These are phyloP conservation scores for Pseudomyrmex dendroicus DNA, from an alignment of 1,140 invertebrate genomes.

Conservation along the genomic window DNA sequence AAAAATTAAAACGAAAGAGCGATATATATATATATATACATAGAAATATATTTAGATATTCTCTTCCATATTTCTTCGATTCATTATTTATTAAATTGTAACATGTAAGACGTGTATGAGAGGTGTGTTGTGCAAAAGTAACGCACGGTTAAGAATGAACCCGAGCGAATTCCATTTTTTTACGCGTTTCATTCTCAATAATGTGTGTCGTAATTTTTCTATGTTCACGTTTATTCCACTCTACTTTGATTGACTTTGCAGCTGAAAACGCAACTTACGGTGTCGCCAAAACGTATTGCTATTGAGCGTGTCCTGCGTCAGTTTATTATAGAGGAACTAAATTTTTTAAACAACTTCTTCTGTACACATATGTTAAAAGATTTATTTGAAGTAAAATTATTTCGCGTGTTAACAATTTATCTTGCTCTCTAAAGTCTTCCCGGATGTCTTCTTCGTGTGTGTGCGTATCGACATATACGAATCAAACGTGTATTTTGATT, in stretches of 20 bases:
- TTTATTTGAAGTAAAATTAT: background rate
- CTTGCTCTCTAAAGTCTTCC: slow-evolving; percentile 29
- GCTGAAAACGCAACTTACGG: slow-evolving; percentile 64
- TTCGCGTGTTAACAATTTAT: background rate
- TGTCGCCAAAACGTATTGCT: slow-evolving; percentile 29
- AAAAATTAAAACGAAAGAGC: slow-evolving; percentile 22
- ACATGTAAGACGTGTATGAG: slow-evolving; percentile 34
- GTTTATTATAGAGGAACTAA: no score
- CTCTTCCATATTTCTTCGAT: slow-evolving; percentile 54
- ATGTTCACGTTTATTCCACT: slow-evolving; percentile 37
- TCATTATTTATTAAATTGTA: slow-evolving; percentile 56
- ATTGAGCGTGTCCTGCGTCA: background rate
- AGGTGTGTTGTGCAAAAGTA: slow-evolving; percentile 35
- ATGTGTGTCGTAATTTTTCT: slow-evolving; percentile 34
- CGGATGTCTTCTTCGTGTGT: slow-evolving; percentile 30
- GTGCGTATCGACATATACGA: background rate
- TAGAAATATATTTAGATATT: slow-evolving; percentile 50
- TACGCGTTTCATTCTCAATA: slow-evolving; percentile 23
- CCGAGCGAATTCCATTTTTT: slow-evolving; percentile 30
- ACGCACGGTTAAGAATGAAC: slow-evolving; percentile 37
- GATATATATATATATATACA: slow-evolving; percentile 30
- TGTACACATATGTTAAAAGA: background rate
- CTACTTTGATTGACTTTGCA: slow-evolving; percentile 75
- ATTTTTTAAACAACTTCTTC: no score
- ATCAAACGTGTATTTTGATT: background rate